Conservation (phyloP, 2,888 invertebrate species). For the Pollenia amentaria region DNA sequence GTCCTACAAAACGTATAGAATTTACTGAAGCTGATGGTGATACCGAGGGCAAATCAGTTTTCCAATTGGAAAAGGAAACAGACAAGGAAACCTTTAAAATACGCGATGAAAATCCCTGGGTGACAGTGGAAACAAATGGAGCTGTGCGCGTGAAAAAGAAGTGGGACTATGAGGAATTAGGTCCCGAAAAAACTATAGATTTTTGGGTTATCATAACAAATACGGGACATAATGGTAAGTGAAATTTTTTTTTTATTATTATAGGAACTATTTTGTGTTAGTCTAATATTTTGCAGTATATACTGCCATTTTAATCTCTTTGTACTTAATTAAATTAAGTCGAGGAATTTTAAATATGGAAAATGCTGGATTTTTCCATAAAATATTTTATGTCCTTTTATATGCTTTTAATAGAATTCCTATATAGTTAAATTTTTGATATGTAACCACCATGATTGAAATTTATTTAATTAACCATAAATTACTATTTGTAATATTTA, state of each 20-base stretch:
- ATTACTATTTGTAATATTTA: conserved; percentile 42
- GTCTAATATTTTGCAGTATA: not conserved
- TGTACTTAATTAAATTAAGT: not conserved
- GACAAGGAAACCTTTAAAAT: conserved; percentile 97
- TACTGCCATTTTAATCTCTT: not conserved
- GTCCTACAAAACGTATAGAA: conserved; percentile 96
- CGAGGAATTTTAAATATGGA: not conserved
- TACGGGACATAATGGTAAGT: conserved; percentile 94
- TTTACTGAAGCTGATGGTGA: conserved; percentile 96
- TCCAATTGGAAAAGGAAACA: conserved; percentile 95
- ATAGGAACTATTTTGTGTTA: not conserved
- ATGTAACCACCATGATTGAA: conserved; percentile 34
- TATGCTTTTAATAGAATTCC: not conserved
- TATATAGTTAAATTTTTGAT: not conserved
- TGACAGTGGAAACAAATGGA: conserved; percentile 95
- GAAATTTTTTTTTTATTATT: not conserved
- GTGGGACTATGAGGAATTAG: conserved; percentile 98
- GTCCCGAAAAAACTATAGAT: conserved; percentile 97
- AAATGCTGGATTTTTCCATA: not conserved
- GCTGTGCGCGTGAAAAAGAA: conserved; percentile 97
- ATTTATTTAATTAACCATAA: conserved; percentile 54
- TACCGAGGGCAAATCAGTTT: conserved; percentile 93
- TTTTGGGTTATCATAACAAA: conserved; percentile 98
- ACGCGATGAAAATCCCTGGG: conserved; percentile 97
- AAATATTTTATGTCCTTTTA: not conserved